phyloP scores from a whole-genome alignment of 1,140 invertebrate genomes.

The Oncopodura yosiiana region DNA sequence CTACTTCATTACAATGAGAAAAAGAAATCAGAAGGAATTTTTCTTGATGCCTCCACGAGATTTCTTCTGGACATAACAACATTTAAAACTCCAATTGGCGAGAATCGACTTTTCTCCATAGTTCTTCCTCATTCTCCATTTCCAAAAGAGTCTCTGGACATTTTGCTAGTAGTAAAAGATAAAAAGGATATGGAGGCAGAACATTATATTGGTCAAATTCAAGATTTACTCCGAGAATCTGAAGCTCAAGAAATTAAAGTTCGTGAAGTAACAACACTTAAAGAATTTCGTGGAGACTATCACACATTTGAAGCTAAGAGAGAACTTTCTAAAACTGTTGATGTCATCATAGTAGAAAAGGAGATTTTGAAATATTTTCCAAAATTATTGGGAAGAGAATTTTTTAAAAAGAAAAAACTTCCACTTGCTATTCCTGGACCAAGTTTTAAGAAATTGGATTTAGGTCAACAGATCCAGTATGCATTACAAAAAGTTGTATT shows the following conservation, averaged over 20 bases:
- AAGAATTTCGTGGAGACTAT: conserved; percentile 28
- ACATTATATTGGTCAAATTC: conserved; percentile 12
- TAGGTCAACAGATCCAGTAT: conserved; percentile 9
- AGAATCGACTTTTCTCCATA: conserved; percentile 27
- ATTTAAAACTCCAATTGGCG: conserved; percentile 23
- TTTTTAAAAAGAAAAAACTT: conserved; percentile 29
- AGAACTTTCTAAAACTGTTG: conserved; percentile 22
- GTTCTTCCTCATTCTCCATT: conserved; percentile 19
- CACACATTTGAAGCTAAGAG: conserved; percentile 31
- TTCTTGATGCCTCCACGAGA: conserved; percentile 14
- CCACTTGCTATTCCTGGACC: conserved; percentile 13
- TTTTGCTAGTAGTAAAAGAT: conserved; percentile 27
- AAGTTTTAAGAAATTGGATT: conserved; percentile 10
- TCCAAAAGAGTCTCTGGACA: conserved; percentile 5
- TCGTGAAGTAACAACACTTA: conserved; percentile 30
- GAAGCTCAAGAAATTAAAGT: conserved; percentile 16
- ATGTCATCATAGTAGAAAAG: conserved; percentile 21
- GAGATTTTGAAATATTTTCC: conserved; percentile 22
- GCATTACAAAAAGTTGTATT: conserved; percentile 25
- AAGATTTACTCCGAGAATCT: conserved; percentile 8
- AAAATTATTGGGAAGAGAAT: conserved; percentile 26
- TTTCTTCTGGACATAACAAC: conserved; percentile 22
- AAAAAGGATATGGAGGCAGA: conserved; percentile 19
- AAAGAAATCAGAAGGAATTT: conserved; percentile 18
- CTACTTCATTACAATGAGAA: conserved; percentile 6